These are phyloP conservation scores for Microctenopoma stevenorrisi DNA, from an alignment of 2,797 vertebrate species.

Conservation along the genomic window DNA sequence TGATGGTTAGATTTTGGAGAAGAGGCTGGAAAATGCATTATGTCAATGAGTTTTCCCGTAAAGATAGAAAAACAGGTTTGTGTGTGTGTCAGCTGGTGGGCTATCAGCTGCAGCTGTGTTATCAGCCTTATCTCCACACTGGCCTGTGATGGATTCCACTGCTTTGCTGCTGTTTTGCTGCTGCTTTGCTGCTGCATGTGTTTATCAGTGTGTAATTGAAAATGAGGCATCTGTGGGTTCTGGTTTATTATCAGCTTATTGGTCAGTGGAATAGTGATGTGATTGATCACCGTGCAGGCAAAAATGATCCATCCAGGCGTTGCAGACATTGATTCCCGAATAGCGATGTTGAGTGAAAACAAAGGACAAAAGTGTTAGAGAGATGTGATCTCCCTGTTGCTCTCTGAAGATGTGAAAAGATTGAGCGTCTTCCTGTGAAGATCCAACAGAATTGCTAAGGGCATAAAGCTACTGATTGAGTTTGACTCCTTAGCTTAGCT, in stretches of 20 bases:
- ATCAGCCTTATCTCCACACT: conserved; percentile 44
- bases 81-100: conserved; percentile 31
- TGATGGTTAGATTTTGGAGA: too few relatives aligned
- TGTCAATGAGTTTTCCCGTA: conserved; percentile 1
- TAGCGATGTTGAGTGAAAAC: conserved; percentile 28
- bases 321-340: conserved; percentile 59
- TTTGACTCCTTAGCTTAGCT: conserved; percentile 23
- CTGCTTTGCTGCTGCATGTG: conserved; percentile 4
- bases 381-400: conserved; percentile 7
- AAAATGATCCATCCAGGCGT: conserved; percentile 62
- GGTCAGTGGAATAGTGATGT: conserved; percentile 47
- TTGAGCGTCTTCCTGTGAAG: conserved; percentile 31
- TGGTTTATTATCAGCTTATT: conserved; percentile 49
- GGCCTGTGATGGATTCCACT: conserved; percentile 37
- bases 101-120: conserved; percentile 46
- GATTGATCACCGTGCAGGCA: conserved; percentile 51
- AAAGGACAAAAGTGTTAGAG: conserved; percentile 6
- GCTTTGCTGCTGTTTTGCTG: neutral
- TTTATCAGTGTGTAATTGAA: conserved; percentile 49
- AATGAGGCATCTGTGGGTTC: conserved; percentile 27
- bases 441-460: conserved; percentile 57
- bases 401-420: conserved; percentile 3
- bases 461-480: conserved; percentile 24
- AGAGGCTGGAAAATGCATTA: neutral
- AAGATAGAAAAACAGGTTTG: neutral